Evolutionary conservation across 2,888 invertebrate genomes (phyloP), one percentile per base, ranked within the genome.

Genomic region (Entomobrya proxima): DNA sequence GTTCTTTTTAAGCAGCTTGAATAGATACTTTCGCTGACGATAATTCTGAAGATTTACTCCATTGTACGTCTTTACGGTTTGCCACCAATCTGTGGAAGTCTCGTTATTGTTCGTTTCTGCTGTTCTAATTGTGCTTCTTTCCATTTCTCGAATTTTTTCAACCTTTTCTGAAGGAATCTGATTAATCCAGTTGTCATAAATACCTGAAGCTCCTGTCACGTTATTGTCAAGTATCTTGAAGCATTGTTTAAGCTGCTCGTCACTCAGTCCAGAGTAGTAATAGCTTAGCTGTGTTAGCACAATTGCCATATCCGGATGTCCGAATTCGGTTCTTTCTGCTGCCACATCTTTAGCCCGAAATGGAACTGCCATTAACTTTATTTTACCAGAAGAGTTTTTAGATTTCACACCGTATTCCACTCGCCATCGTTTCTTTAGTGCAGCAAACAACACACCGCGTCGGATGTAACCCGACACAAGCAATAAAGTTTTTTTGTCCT

Each of bases 361-460:
- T 0, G 89, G 89, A 15, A 89, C 87, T 18, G 89, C 89, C 85
- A 89, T 85, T 37, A 69, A 15, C 27, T 30, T 74, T 1, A 6
- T n/a, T 18, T 30, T 69, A 2, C 3, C 18, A n/a, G 2, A 2
- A 15, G 47, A 9, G 13, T 64, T 30, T 2, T 44, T n/a, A 18
- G 75, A 64, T 9, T 69, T 58, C 11, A 89, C 89, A 1, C 89
- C 89, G 37, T 88, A 89, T 27, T 89, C 88, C 4, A 89, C 89
- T 18, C 88, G 35, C 89, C 89, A 89, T 32, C 89, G 69, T 58
- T 88, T 89, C 0, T 35, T 84, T 1, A 89, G 72, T 0, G 83
- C 83, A 9, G 37, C 15, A 13, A 55, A 61, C 18, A 89, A 55
- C 5, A 89, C 78, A 11, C 85, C 87, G 44, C 80, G 80, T n/a